Evolutionary conservation across 2,113 vertebrate species (phyloP), one percentile per base, ranked within the genome.

Genomic region (Tapirus terrestris): DNA sequence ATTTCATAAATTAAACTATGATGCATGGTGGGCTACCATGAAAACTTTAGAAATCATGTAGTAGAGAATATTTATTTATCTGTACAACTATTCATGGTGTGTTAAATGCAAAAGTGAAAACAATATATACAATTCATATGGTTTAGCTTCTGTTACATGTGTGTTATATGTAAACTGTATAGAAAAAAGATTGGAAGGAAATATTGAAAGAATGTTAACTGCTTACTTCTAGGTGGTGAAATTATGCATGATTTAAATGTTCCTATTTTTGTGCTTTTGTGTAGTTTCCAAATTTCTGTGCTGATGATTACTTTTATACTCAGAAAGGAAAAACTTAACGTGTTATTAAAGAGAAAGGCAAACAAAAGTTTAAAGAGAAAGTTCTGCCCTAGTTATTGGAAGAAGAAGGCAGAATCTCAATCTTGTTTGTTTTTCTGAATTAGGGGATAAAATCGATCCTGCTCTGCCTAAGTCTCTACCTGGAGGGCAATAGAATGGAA

Each of bases 171-270:
- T 93, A 85, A 89, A 10, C n/a, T 17, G 14, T 23, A 81, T n/a
- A 83, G 73, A 80, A 84, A 95, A 96, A 94, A 90, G 65, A 83
- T 76, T 48, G 14, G 65, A 93, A 97, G 75, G 85, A 96, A 91
- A 77, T 91, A 91, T 33, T 70, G 58, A 36, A 95, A 89, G 48
- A 93, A 92, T 56, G 18, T 56, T 90, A 92, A 21, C 29, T 65
- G 51, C 39, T 96, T 84, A 51, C 45, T 82, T 91, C 27, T 56
- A 11, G 10, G 12, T 53, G 45, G 25, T 87, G 51, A 86, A 72
- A 25, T 36, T 58, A 68, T 23, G 5, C 6, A 7, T 91, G 77
- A 83, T 80, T 87, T 81, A 65, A 88, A 53, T 61, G 29, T 92
- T 92, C 16, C 36, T 61, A 23, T 80, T 25, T 87, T 94, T 90